phyloP scores from a whole-genome alignment of 2,888 invertebrate genomes.

The Alloplasta piceator region DNA sequence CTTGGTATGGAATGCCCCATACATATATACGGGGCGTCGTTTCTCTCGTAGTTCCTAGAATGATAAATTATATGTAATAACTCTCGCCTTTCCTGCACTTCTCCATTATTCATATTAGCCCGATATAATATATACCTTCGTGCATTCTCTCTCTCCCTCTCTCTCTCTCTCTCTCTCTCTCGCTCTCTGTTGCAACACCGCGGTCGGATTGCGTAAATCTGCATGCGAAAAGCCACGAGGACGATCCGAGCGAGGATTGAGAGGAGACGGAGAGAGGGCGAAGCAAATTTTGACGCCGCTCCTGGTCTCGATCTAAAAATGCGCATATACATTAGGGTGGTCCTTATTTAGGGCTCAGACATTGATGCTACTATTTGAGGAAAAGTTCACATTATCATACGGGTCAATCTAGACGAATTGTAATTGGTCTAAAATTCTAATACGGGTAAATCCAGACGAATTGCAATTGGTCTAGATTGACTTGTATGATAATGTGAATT shows the following conservation, averaged over 20 bases:
- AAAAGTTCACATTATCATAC: too few relatives aligned
- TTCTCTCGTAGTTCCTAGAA: slow-evolving; percentile 53
- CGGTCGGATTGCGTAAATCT: slow-evolving; percentile 66
- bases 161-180: slow-evolving; percentile 27
- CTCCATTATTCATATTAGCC: slow-evolving; percentile 66
- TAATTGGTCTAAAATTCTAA: too few relatives aligned
- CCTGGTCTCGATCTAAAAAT: slow-evolving; percentile 29
- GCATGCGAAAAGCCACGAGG: slow-evolving; percentile 62
- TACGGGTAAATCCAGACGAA: too few relatives aligned
- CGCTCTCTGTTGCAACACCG: slow-evolving; percentile 30
- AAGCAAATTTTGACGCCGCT: slow-evolving; percentile 9
- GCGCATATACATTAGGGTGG: not conserved
- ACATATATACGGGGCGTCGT: slow-evolving; percentile 51
- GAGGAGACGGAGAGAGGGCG: slow-evolving; percentile 36
- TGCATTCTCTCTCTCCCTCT: slow-evolving; percentile 26
- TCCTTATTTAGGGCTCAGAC: too few relatives aligned
- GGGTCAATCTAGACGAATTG: too few relatives aligned
- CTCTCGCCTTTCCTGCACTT: slow-evolving; percentile 64
- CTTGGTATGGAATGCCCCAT: too few relatives aligned
- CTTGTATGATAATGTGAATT: too few relatives aligned
- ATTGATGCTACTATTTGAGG: too few relatives aligned
- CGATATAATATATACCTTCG: slow-evolving; percentile 61
- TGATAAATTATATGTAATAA: slow-evolving; percentile 68
- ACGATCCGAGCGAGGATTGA: slow-evolving; percentile 34
- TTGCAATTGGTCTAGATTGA: too few relatives aligned